Base-by-base conservation (phyloP, 2,113 vertebrate genomes). In the Falcunculus frontatus region DNA sequence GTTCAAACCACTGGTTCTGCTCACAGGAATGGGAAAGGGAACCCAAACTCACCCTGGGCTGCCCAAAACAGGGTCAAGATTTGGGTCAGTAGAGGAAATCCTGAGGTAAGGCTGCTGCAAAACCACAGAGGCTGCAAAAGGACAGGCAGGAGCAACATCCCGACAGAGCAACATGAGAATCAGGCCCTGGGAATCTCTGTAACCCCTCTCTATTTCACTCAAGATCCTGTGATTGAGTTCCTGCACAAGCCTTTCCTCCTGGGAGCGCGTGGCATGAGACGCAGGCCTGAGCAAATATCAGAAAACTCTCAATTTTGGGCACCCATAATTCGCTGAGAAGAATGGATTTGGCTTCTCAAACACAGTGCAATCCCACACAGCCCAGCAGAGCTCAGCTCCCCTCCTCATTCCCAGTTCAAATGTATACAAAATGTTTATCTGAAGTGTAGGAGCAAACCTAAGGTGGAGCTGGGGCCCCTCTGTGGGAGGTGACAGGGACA, bases 321-420 rank as follows among this genome's bases (percentile, higher is more conserved):
- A 53, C 87, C 92, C 91, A 67, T 85, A 63, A 94, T 95, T 97
- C 52, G 18, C 89, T 64, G 69, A 78, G 87, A 89, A 95, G 94
- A 96, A 84, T 7, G 59, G 95, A 86, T 93, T 91, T 95, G 95
- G 88, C 96, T 97, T 64, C 92, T 96, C 96, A 97, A 97, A 97
- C 76, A 96, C 21, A 22, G 32, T 18, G 2, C 50, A 83, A 91
- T 76, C 9, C 59, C 35, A 19, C 44, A 18, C 84, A 94, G 83
- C 93, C 70, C 95, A 63, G 74, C 90, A n/a, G 23, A 2, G 4
- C 70, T 65, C n/a, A 8, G 44, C 67, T 95, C 63, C 47, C n/a
- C 25, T 46, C 16, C 74, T 47, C 41, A 56, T 88, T 87, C 46
- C 63, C 64, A 79, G 89, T 70, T 84, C 82, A 94, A 87, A 87